A percentile compares a stretch with the other conserved stretches of the same genome.
These are phyloP conservation scores for Zele albiditarsus DNA, from an alignment of 2,888 invertebrate genomes.

Conservation along the genomic window DNA sequence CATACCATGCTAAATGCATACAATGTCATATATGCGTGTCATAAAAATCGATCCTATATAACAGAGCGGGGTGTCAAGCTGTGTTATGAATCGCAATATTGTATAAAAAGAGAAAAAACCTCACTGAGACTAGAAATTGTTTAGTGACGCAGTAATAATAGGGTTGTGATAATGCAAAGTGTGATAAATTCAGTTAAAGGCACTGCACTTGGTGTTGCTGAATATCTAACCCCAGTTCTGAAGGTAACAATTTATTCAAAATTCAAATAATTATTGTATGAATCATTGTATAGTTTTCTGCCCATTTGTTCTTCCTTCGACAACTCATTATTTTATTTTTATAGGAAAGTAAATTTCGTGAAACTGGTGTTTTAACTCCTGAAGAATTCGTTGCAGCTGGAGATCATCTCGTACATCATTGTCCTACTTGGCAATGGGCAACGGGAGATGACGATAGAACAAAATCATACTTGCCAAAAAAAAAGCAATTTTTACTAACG, in stretches of 20 bases:
- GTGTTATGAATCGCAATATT: constrained; percentile 21
- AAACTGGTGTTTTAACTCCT: constrained; percentile 98
- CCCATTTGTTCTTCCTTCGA: too few species aligned
- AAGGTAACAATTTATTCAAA: constrained; percentile 79
- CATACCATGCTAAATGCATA: too few species aligned
- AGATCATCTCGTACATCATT: constrained; percentile 98
- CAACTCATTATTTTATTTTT: constrained; percentile 23
- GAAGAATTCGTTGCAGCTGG: constrained; percentile 99
- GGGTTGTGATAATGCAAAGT: constrained; percentile 85
- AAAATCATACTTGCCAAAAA: constrained; percentile 91
- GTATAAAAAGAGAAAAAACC: neutral
- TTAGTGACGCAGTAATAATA: constrained; percentile 13
- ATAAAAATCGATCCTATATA: constrained; percentile 10
- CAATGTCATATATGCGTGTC: neutral
- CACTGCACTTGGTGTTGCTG: constrained; percentile 95
- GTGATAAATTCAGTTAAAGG: constrained; percentile 96
- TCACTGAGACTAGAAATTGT: neutral
- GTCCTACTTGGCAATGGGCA: constrained; percentile 99
- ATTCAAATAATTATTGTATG: too few species aligned
- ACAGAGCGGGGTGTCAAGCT: neutral
- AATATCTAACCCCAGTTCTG: constrained; percentile 95
- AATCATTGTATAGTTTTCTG: too few species aligned
- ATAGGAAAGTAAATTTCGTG: constrained; percentile 96
- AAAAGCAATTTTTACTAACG: constrained; percentile 98
- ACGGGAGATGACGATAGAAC: constrained; percentile 91